Evolutionary conservation across 92 coral and sea anemone genomes (phyloP).

Genomic region (Actinostola sp.): DNA sequence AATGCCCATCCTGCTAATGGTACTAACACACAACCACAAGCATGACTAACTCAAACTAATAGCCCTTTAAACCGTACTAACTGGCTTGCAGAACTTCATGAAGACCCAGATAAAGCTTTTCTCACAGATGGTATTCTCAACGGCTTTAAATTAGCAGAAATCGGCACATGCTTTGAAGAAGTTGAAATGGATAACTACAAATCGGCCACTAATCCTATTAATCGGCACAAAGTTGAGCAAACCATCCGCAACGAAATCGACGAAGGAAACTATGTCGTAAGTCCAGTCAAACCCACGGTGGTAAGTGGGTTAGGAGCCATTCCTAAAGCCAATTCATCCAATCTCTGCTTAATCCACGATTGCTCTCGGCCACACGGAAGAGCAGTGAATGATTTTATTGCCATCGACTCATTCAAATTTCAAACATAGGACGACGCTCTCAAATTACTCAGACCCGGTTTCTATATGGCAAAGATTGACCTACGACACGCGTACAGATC

Average conservation of each 20-base stretch:
- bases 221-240: background rate
- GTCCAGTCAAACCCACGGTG: conserved; percentile 3
- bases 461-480: conserved; percentile 33
- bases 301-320: conserved; percentile 44
- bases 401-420: conserved; percentile 18
- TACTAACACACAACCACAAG: background rate
- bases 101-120: conserved; percentile 11
- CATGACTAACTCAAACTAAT: conserved; percentile 7
- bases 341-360: conserved; percentile 18
- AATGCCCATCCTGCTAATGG: no score
- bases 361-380: conserved; percentile 34
- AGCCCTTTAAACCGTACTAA: conserved; percentile 8
- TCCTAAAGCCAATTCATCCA: conserved; percentile 15
- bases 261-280: conserved; percentile 4
- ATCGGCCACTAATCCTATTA: background rate
- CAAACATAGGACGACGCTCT: conserved; percentile 30
- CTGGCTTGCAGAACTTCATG: conserved; percentile 14
- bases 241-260: conserved; percentile 11
- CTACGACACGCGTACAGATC: conserved; percentile 30
- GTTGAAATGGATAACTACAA: background rate
- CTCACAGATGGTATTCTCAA: conserved; percentile 4
- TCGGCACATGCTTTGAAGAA: background rate
- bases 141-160: background rate
- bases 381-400: conserved; percentile 24
- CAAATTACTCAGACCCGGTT: conserved; percentile 8